Conservation (phyloP, 1,140 invertebrate genomes). For the Gonioctena quinquepunctata region DNA sequence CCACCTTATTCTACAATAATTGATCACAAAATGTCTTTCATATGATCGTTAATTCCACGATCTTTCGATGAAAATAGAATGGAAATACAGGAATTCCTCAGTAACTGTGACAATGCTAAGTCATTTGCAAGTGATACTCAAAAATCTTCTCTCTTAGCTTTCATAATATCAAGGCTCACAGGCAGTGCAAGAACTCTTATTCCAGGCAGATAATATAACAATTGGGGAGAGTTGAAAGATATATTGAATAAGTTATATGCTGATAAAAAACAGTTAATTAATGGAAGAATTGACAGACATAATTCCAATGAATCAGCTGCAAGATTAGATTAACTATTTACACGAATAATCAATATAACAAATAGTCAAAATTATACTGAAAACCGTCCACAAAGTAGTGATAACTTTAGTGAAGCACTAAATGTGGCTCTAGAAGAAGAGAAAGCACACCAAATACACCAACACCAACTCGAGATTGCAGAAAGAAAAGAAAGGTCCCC, state of each 20-base stretch:
- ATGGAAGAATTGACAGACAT: slow-evolving; percentile 19
- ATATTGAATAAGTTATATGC: background rate
- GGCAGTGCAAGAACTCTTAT: slow-evolving; percentile 11
- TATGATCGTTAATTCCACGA: slow-evolving; percentile 10
- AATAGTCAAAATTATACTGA: background rate
- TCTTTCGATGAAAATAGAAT: slow-evolving; percentile 7
- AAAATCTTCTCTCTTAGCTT: background rate
- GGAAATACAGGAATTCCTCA: slow-evolving; percentile 7
- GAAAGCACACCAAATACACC: no score
- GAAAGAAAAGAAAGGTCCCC: no score
- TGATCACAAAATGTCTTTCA: background rate
- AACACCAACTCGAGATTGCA: no score
- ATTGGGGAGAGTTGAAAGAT: background rate
- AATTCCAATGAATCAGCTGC: background rate
- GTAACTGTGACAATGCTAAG: slow-evolving; percentile 17
- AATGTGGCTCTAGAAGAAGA: no score
- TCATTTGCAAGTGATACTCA: slow-evolving; percentile 1
- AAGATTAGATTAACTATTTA: slow-evolving; percentile 1
- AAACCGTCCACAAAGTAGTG: no score
- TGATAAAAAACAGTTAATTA: slow-evolving; percentile 6
- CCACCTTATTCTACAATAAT: no score
- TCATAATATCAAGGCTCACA: slow-evolving; percentile 7
- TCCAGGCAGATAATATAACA: background rate
- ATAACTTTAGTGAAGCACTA: no score
- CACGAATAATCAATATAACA: background rate